These are phyloP conservation scores for Chrysemys picta DNA, from an alignment of 2,113 vertebrate genomes.

Conservation along the genomic window DNA sequence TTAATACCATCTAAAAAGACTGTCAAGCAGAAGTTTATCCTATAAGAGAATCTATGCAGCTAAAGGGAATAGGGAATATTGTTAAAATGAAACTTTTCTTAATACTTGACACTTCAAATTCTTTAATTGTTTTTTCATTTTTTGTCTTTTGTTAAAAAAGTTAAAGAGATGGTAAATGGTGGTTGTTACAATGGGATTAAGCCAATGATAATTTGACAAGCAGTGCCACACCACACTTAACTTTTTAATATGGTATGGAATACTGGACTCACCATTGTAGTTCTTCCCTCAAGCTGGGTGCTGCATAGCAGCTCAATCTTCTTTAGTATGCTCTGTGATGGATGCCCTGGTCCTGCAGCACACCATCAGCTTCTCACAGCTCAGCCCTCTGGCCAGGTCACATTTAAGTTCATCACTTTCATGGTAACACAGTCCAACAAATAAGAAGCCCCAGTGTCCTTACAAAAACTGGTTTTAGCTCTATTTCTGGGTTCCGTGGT, in stretches of 20 bases:
- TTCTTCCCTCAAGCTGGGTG: neutral
- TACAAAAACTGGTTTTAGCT: too few relatives aligned
- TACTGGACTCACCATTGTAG: neutral
- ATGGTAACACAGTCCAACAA: too few relatives aligned
- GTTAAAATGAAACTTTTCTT: neutral
- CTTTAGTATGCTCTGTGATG: too few relatives aligned
- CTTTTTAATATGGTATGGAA: too few relatives aligned
- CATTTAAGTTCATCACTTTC: too few relatives aligned
- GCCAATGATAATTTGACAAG: neutral
- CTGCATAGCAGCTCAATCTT: too few relatives aligned
- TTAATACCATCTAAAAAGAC: neutral
- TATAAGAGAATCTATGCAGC: neutral
- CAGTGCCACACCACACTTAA: neutral
- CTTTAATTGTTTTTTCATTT: neutral
- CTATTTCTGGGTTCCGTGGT: too few relatives aligned
- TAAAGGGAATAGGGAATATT: neutral
- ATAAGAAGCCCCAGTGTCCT: too few relatives aligned
- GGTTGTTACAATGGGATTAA: neutral
- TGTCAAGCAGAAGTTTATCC: neutral
- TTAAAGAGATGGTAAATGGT: neutral
- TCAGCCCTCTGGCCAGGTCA: too few relatives aligned
- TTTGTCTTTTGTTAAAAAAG: neutral
- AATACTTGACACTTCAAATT: neutral
- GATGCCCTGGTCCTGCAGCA: too few relatives aligned
- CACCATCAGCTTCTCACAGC: too few relatives aligned